Evolutionary conservation across 2,888 invertebrate genomes (phyloP), one percentile per base, ranked within the genome.

Genomic region (Prionchulus punctatus): DNA sequence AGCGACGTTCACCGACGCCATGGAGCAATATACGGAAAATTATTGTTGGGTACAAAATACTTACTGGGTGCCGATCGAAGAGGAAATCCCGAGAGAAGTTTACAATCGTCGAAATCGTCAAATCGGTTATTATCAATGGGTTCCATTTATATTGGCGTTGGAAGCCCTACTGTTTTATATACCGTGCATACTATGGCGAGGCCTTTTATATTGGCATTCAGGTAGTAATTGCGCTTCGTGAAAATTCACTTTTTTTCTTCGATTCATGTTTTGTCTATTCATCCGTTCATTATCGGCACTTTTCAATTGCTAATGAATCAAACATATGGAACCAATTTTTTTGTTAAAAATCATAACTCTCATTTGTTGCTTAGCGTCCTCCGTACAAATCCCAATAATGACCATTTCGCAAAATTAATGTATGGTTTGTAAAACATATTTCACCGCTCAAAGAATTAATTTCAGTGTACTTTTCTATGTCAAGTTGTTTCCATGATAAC

Each of bases 1-100:
- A 25, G 69, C 69, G 27, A 69, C 69, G 4, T 69, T 69, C 60
- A 69, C 69, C 3, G 69, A 69, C 57, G 68, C 69, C 21, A 69
- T 69, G 69, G 69, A 69, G 58, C 69, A 69, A 59, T 70, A 70
- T 59, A 69, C 69, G 30, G 69, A 70, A 59, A 69, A 68, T 58
- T 69, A 68, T 58, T 58, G 58, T 54, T 58, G 58, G 58, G 58
- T 58, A 53, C 62, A 70, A 58, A 70, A 70, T 59, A 69, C 69
- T 12, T 69, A 69, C 58, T 69, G 67, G 67, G 65, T 69, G 4
- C 67, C 67, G 18, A 67, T 68, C 12, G 50, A 49, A 18, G 50
- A 49, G 30, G 69, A 70, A 51, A 69, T 70, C 56, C 69, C 69
- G 2, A 64, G 68, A 15, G 69, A 69, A 57, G 67, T 69, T 51